Evolutionary conservation across 2,888 invertebrate species (phyloP), one percentile per base, ranked within the genome.

Genomic region (Isoperla grammatica): DNA sequence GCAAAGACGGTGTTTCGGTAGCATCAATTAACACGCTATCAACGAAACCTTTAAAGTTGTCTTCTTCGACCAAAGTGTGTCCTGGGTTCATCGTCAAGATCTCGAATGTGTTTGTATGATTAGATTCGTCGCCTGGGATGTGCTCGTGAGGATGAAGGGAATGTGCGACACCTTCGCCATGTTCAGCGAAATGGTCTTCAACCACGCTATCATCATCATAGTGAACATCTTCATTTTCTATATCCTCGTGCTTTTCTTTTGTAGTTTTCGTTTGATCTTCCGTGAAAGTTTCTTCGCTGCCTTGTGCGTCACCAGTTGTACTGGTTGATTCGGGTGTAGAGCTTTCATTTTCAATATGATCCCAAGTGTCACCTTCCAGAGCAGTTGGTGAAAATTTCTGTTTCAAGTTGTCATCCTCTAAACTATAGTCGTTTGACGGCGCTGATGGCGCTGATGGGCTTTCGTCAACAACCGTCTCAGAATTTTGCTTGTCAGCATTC

Each of bases 21-120:
- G 76, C 78, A 68, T 83, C 83, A 57, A 83, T 81, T 9, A 77
- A 75, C 13, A 77, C 75, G n/a, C 80, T 79, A 67, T 83, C 83
- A 13, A 79, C 75, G 71, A 83, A 83, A 61, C 79, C 78, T 68
- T 79, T 77, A 59, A 83, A 83, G 64, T 81, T 81, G 66, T 81
- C 79, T 66, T 82, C 80, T 69, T 79, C 75, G 0, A 81, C 79
- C 70, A 78, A 74, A 54, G 76, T 76, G 23, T 77, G 78, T 58
- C 76, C 75, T 12, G 79, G 77, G 71, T 81, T 81, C 76, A 80
- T 80, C 13, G 79, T 79, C 53, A 83, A 71, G 2, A 83, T 76
- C 63, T 82, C 82, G 67, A 79, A 82, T 19, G 75, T 70, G 13
- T 57, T 57, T 11, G 53, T 23, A 19, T 35, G 11, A 12, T n/a